Base-by-base conservation (phyloP, 1,140 invertebrate species). In the Formica exsecta region DNA sequence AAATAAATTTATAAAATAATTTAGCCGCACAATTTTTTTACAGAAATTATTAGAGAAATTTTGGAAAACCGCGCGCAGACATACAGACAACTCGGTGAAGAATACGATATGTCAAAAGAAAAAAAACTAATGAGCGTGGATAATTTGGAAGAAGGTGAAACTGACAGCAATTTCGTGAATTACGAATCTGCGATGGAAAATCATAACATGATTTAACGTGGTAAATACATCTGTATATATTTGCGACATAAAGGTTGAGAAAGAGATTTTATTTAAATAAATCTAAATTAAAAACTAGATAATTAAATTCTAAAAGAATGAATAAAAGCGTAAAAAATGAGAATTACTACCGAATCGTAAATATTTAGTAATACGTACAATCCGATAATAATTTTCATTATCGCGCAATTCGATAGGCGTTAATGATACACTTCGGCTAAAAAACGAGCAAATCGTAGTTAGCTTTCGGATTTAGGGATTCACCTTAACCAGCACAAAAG, bases 31-130 rank as follows among this genome's bases (percentile, higher is more conserved):
- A 9, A 7, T 66, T 11, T 80, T 68, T 68, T 59, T 44, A 54
- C 92, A 96, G 97, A 97, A 91, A 97, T 98, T 19, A 96, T 98
- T 11, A 95, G 96, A 87, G 97, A 97, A 91, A 97, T 98, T 80
- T 95, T 98, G 87, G 97, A 97, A 91, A 96, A 96, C 74, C 95
- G 97, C 71, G 97, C 96, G 0, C 96, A 96, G 88, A 95, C 96
- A 57, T 96, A 97, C 84, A 92, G 90, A 68, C 94, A 94, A 48
- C 91, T 96, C 36, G 94, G 95, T 29, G 95, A 94, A 74, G 94
- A 95, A 54, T 93, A 93, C 51, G 93, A 93, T 29, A 75, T 73
- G 65, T 75, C 83, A 1, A 92, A 87, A 85, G 91, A 59, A 51
- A 94, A 89, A 87, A 94, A 41, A 92, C 89, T 61, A 77, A 92